Conservation (phyloP, 2,888 invertebrate species). For the Aphidius colemani region DNA sequence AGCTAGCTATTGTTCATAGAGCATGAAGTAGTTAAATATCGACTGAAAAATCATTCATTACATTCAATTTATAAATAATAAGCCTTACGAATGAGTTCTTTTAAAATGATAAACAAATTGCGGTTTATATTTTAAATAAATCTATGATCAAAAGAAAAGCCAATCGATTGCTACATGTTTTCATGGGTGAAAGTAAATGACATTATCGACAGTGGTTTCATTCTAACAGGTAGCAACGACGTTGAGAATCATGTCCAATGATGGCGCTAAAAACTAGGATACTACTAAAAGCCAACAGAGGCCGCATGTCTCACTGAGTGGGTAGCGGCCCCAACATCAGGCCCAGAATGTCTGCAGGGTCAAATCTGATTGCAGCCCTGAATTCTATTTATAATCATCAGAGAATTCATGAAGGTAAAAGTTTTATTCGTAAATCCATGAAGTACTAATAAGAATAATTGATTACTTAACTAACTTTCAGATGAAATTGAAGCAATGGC, state of each 20-base stretch:
- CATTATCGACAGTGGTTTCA: constrained; percentile 44
- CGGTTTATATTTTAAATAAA: too few relatives aligned
- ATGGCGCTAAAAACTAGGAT: constrained; percentile 53
- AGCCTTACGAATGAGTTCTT: constrained; percentile 21
- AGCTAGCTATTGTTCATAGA: background rate
- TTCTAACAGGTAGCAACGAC: constrained; percentile 8
- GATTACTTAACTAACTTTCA: too few relatives aligned
- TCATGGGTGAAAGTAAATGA: constrained; percentile 23
- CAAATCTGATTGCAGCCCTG: too few relatives aligned
- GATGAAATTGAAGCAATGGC: too few relatives aligned
- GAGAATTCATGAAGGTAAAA: too few relatives aligned
- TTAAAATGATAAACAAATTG: too few relatives aligned
- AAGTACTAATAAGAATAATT: too few relatives aligned
- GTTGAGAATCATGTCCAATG: constrained; percentile 33
- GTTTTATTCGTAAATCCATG: too few relatives aligned
- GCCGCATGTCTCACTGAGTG: constrained; percentile 47
- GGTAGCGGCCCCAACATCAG: constrained; percentile 35
- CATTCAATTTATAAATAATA: background rate
- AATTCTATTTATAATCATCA: too few relatives aligned
- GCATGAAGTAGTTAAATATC: background rate
- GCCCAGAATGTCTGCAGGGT: too few relatives aligned
- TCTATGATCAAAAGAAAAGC: too few relatives aligned
- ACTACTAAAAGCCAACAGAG: constrained; percentile 49
- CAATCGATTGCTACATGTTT: too few relatives aligned
- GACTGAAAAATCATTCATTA: background rate